These are phyloP conservation scores for Pangasianodon gigas DNA, from an alignment of 2,113 vertebrate genomes.

Conservation along the genomic window DNA sequence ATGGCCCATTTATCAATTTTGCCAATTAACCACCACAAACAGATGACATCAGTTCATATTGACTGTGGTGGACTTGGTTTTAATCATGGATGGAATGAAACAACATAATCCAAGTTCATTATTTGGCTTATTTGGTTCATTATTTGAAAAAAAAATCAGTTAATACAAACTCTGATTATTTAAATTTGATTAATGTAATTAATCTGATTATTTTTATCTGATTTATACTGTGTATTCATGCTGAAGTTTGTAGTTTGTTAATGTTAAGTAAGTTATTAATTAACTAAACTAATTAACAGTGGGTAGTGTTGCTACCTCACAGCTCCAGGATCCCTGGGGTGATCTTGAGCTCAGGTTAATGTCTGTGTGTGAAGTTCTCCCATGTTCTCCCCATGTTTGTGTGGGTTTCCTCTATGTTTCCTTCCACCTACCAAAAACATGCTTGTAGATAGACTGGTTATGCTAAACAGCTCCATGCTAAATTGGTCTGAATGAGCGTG, in stretches of 20 bases:
- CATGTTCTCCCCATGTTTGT: no score
- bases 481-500: background rate
- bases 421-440: background rate
- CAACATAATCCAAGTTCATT: background rate
- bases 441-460: background rate
- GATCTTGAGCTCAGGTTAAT: no score
- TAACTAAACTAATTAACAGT: background rate
- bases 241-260: background rate
- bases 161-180: background rate
- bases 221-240: background rate
- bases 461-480: background rate
- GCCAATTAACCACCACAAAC: background rate
- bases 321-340: no score
- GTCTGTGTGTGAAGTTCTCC: no score
- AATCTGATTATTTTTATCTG: background rate
- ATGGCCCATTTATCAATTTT: background rate
- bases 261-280: background rate
- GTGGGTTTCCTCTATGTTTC: background rate
- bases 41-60: background rate
- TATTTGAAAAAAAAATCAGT: background rate
- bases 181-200: background rate
- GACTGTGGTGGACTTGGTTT: background rate
- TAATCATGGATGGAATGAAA: background rate
- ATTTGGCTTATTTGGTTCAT: background rate
- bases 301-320: background rate